These are phyloP conservation scores for Corvus cornix DNA, from an alignment of 2,113 vertebrate genomes.

Conservation along the genomic window DNA sequence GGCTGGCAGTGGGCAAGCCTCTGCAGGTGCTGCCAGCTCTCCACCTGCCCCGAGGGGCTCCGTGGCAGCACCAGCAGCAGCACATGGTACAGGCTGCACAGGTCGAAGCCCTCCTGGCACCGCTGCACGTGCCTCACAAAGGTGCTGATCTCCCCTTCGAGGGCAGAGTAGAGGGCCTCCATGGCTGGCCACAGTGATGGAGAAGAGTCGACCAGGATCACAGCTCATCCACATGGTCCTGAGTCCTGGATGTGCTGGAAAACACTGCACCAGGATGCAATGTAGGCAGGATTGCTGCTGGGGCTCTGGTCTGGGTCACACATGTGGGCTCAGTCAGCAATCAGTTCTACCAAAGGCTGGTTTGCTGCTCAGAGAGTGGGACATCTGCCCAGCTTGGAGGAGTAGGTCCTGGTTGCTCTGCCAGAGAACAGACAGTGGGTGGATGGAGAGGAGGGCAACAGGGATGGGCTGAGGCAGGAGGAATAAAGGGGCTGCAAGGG, in stretches of 20 bases:
- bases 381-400: neutral
- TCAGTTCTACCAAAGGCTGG: neutral
- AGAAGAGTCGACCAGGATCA: fast-evolving
- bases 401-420: neutral
- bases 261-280: neutral
- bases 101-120: conserved; percentile 18
- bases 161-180: conserved; percentile 17
- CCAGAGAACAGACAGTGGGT: fast-evolving
- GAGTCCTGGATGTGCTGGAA: neutral
- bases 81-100: neutral
- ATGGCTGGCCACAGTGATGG: neutral
- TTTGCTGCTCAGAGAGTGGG: neutral
- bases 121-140: neutral
- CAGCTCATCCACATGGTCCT: neutral
- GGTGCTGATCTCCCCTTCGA: conserved; percentile 4
- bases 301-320: neutral
- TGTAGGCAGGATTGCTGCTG: neutral
- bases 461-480: neutral
- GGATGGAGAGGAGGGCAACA: neutral
- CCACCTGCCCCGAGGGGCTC: neutral
- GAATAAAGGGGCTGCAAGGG: neutral
- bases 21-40: conserved; percentile 48
- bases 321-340: neutral
- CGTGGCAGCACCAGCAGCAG: conserved; percentile 1
- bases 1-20: neutral